phyloP scores from a whole-genome alignment of 1,140 invertebrate species.

The Neoseiulus cucumeris region DNA sequence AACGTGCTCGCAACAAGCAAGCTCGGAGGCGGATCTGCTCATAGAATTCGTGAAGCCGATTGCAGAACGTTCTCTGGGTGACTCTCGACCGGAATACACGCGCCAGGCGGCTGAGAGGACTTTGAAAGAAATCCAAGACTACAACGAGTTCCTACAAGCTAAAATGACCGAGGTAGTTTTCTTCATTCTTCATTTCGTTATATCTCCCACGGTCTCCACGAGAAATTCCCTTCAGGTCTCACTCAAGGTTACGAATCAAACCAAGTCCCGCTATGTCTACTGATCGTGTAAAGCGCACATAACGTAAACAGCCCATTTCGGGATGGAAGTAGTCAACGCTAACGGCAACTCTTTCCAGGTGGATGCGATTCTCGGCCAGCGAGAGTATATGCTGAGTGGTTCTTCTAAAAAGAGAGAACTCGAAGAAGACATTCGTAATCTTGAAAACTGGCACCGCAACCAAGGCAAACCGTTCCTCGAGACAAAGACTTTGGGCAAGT shows the following conservation, averaged over 20 bases:
- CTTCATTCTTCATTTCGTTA: no score
- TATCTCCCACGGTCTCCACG: no score
- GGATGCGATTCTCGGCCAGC: not conserved
- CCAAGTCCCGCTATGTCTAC: no score
- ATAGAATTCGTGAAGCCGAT: slow-evolving; percentile 15
- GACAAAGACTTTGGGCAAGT: not conserved
- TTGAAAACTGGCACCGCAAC: not conserved
- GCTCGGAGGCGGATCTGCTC: not conserved
- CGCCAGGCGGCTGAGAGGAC: slow-evolving; percentile 37
- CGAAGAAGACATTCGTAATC: not conserved
- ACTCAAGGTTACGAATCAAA: no score
- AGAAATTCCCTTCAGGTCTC: no score
- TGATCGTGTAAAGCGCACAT: no score
- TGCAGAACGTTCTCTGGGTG: slow-evolving; percentile 34
- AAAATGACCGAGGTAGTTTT: not conserved
- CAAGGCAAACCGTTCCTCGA: not conserved
- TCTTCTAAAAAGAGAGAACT: not conserved
- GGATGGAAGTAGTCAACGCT: no score
- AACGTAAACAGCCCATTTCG: no score
- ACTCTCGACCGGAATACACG: slow-evolving; percentile 49
- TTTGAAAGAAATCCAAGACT: not conserved
- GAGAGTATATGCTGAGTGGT: not conserved
- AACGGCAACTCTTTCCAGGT: not conserved
- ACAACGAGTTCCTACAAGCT: not conserved
- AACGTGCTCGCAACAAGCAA: not conserved